Conservation (phyloP, 1,140 invertebrate species). For the Propsilocerus akamusi region DNA sequence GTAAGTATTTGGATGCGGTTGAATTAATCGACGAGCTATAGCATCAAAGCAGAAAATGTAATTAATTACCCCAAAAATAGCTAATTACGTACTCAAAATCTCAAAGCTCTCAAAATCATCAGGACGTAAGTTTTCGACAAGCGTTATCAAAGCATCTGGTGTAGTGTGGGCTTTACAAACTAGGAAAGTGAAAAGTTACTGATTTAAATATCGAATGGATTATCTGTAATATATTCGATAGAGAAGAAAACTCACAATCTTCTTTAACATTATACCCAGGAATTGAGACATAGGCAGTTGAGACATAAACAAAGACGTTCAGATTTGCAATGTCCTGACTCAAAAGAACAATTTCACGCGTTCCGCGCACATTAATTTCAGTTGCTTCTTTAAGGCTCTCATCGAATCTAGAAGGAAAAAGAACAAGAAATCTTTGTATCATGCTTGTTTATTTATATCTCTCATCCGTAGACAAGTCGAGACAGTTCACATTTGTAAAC, state of each 20-base stretch:
- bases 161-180: constrained; percentile 32
- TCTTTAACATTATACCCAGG: constrained; percentile 31
- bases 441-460: too few relatives aligned
- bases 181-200: too few relatives aligned
- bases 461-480: too few relatives aligned
- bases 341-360: constrained; percentile 29
- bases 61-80: not conserved
- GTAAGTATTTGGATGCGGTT: constrained; percentile 40
- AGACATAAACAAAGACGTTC: constrained; percentile 36
- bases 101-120: constrained; percentile 31
- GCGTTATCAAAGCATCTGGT: constrained; percentile 35
- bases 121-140: constrained; percentile 43
- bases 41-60: not conserved
- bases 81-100: constrained; percentile 37
- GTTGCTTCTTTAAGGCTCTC: constrained; percentile 39
- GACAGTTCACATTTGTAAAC: too few relatives aligned
- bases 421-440: too few relatives aligned
- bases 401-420: too few relatives aligned
- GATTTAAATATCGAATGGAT: too few relatives aligned
- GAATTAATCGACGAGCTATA: constrained; percentile 22
- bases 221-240: too few relatives aligned
- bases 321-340: constrained; percentile 36
- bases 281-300: constrained; percentile 43
- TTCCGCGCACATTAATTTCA: constrained; percentile 32
- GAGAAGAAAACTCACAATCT: constrained; percentile 15